Evolutionary conservation across 2,888 invertebrate genomes (phyloP).

Genomic region (Thymelicus sylvestris): DNA sequence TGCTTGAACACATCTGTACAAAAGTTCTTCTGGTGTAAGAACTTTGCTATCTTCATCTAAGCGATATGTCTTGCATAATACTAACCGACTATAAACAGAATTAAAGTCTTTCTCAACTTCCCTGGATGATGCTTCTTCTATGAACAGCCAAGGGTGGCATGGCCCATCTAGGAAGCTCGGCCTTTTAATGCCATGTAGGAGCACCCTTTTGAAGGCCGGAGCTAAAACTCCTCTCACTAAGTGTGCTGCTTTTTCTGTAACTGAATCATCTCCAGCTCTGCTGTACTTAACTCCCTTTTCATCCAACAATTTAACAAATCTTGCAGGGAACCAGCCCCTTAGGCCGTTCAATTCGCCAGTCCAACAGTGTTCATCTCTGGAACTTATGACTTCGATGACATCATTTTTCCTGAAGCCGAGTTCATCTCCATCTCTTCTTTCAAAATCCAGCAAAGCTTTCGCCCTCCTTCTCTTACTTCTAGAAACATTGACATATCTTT

Average conservation of each 20-base stretch:
- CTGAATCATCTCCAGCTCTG: conserved; percentile 97
- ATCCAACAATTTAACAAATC: conserved; percentile 97
- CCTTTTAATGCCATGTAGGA: conserved; percentile 97
- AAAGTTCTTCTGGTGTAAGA: conserved; percentile 97
- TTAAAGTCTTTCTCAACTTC: conserved; percentile 99
- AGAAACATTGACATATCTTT: conserved; percentile 97
- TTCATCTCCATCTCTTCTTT: conserved; percentile 99
- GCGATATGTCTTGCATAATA: conserved; percentile 98
- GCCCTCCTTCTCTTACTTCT: conserved; percentile 94
- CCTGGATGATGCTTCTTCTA: conserved; percentile 97
- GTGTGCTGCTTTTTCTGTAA: conserved; percentile 98
- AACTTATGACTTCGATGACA: conserved; percentile 98
- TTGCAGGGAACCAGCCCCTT: conserved; percentile 98
- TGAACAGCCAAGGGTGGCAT: conserved; percentile 99
- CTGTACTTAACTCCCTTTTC: conserved; percentile 92
- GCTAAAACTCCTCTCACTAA: conserved; percentile 97
- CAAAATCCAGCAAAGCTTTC: conserved; percentile 98
- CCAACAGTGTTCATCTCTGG: conserved; percentile 99
- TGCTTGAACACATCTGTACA: conserved; percentile 97
- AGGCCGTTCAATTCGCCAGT: conserved; percentile 98
- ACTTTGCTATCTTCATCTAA: conserved; percentile 99
- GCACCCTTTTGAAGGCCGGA: conserved; percentile 96
- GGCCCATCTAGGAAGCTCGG: conserved; percentile 96
- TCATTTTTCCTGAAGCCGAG: conserved; percentile 99
- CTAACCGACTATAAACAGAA: conserved; percentile 98